Conservation (phyloP, 1,140 invertebrate species). For the Euura saliciscinereae region DNA sequence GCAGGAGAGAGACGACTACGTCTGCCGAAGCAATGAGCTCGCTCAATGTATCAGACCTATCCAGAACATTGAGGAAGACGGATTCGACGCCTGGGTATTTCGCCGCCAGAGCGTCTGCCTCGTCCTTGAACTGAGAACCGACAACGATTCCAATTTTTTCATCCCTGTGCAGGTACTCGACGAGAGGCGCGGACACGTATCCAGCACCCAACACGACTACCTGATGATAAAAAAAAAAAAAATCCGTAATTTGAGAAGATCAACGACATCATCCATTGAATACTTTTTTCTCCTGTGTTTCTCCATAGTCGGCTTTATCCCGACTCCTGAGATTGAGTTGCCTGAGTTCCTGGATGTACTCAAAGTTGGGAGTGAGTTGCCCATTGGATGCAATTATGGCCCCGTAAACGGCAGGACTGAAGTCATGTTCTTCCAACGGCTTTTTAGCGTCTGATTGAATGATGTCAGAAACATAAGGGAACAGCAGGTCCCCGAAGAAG, state of each 20-base stretch:
- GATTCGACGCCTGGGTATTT: constrained; percentile 81
- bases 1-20: constrained; percentile 89
- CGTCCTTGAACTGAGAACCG: constrained; percentile 87
- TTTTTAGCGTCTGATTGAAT: constrained; percentile 88
- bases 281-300: constrained; percentile 17
- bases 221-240: constrained; percentile 37
- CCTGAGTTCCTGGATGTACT: constrained; percentile 94
- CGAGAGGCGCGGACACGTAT: constrained; percentile 89
- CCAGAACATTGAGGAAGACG: constrained; percentile 80
- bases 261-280: not conserved
- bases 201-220: constrained; percentile 95
- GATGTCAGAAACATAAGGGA: constrained; percentile 90
- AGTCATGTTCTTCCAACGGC: constrained; percentile 80
- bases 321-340: constrained; percentile 52
- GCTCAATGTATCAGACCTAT: constrained; percentile 73
- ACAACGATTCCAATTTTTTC: constrained; percentile 82
- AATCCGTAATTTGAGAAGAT: too few relatives aligned
- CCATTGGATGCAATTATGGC: constrained; percentile 98
- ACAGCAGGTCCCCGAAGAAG: constrained; percentile 93
- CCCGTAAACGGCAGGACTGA: constrained; percentile 78
- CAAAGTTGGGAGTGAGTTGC: constrained; percentile 86
- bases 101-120: constrained; percentile 81
- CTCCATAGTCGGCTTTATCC: constrained; percentile 51
- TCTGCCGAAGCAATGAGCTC: constrained; percentile 78
- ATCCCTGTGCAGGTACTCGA: constrained; percentile 92